Base-by-base conservation (phyloP, 2,797 vertebrate genomes). In the Myoxocephalus aenaeus region DNA sequence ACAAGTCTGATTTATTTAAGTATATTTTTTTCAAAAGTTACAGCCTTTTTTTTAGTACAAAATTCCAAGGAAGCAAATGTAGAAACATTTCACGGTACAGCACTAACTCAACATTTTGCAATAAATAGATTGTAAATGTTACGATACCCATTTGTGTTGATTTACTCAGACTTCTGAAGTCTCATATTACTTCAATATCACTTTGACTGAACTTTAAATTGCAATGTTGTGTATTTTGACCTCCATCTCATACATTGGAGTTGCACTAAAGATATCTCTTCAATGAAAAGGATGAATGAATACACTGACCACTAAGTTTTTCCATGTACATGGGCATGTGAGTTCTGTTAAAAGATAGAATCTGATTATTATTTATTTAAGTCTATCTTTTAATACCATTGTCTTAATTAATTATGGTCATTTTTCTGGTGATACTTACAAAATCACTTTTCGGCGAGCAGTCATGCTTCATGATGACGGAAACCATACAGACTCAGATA, bases 401-500 rank as follows among this genome's bases (percentile, higher is more conserved):
- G 4, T 51, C 20, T 20, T 71, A n/a, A 71, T 63, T 70, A 20
- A 71, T 63, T 70, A 20, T 36, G 4, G 3, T 10, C n/a, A 5
- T 53, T 79, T 67, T 8, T 38, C 46, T 27, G 1, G 25, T 38
- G 36, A 13, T 25, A 42, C 6, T 46, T 78, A 36, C 1, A 70
- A 53, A 75, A 25, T 65, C 11, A 38, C 18, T 59, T 40, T 53
- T 54, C 36, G 15, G 14, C 10, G 27, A 27, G 17, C 44, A 68
- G 4, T 3, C 51, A 48, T 34, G 5, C 40, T 73, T 61, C 25
- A 51, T 32, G 38, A 11, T 38, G 9, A 42, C 36, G 13, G 18
- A 61, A 65, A 34, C 18, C 34, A 53, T 62, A 50, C 70, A 78
- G 36, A 83, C 61, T 78, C 42, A 68, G 67, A 90, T 48, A 32